Evolutionary conservation across 37 sponge, comb jelly and placozoan genomes (phyloP).

Genomic region (Aphrocallistes beatrix): DNA sequence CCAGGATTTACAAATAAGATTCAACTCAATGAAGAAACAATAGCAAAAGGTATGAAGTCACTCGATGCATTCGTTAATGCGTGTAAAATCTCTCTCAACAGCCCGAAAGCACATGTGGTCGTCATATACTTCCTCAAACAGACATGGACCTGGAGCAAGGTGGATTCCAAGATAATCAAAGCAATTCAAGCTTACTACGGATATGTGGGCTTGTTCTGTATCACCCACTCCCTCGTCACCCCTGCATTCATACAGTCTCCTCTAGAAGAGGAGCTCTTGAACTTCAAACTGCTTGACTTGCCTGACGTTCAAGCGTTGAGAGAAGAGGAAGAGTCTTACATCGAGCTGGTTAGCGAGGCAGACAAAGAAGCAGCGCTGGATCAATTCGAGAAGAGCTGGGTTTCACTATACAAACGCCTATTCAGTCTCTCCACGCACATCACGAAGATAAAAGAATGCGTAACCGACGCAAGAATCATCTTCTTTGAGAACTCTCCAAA

Average conservation of each 20-base stretch:
- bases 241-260: conserved; percentile 1
- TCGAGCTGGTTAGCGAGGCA: not conserved
- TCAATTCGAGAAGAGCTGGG: not conserved
- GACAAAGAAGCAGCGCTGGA: not conserved
- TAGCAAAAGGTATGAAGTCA: not conserved
- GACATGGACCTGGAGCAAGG: conserved; percentile 17
- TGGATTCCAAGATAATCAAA: not conserved
- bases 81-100: not conserved
- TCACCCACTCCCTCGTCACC: not conserved
- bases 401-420: not conserved
- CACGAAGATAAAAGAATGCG: not conserved
- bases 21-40: not conserved
- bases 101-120: not conserved
- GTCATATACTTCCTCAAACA: conserved; percentile 7
- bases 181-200: not conserved
- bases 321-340: not conserved
- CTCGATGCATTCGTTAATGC: not conserved
- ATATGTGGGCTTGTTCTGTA: not conserved
- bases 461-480: not conserved
- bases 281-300: not conserved
- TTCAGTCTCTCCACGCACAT: not conserved
- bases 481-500: conserved; percentile 10
- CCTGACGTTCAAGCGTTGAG: not conserved
- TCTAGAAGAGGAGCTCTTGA: not conserved
- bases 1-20: not conserved